Percentiles rank a stretch among this genome's conserved stretches.
phyloP scores from a whole-genome alignment of 1,140 invertebrate species.

The Platyscapa corneri region DNA sequence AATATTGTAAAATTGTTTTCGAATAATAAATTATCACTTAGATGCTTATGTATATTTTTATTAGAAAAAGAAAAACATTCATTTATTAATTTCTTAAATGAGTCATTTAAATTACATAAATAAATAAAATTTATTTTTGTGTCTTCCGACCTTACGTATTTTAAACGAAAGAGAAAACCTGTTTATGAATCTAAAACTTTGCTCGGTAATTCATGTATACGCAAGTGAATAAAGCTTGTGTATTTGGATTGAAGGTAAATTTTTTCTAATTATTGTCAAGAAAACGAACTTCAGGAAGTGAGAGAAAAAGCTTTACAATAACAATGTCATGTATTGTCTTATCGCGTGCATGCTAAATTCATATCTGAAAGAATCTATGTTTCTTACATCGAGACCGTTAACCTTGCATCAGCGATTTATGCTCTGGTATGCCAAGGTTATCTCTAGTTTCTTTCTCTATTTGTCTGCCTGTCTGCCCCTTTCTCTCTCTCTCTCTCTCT shows the following conservation, averaged over 20 bases:
- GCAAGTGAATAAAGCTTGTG: not conserved
- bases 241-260: not conserved
- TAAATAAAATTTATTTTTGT: too few relatives aligned
- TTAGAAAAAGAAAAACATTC: too few relatives aligned
- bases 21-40: too few relatives aligned
- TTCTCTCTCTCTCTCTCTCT: not conserved
- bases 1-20: too few relatives aligned
- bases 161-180: not conserved
- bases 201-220: not conserved
- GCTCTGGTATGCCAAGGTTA: conserved; percentile 36
- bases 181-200: not conserved
- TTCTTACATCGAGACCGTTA: conserved; percentile 52
- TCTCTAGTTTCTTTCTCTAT: conserved; percentile 14
- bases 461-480: not conserved
- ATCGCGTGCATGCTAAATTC: conserved; percentile 46
- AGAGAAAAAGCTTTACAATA: conserved; percentile 14
- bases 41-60: too few relatives aligned
- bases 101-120: too few relatives aligned
- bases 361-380: conserved; percentile 23
- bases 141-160: too few relatives aligned
- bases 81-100: too few relatives aligned
- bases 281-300: not conserved
- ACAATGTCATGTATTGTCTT: not conserved
- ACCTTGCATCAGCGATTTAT: conserved; percentile 45
- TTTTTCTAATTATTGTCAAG: not conserved